Conservation (phyloP, 2,888 invertebrate species). For the Phymatocera aterrima region DNA sequence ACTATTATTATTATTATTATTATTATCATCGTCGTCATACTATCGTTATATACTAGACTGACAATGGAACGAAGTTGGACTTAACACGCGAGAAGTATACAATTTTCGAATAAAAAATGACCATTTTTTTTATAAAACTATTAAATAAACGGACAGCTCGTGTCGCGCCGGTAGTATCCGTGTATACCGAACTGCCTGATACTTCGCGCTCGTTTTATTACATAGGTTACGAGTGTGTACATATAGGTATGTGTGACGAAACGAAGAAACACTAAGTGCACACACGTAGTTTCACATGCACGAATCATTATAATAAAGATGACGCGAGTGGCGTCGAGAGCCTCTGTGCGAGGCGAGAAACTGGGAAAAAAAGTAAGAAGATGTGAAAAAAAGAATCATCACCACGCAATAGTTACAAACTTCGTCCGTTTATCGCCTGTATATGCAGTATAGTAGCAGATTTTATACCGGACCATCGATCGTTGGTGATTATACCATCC, state of each 20-base stretch:
- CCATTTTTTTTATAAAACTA: neutral
- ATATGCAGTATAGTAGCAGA: neutral
- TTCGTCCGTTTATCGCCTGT: constrained; percentile 33
- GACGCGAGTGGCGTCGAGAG: too few relatives aligned
- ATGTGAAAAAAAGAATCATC: neutral
- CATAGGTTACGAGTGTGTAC: neutral
- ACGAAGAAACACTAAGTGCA: neutral
- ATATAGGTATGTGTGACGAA: neutral
- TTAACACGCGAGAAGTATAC: too few relatives aligned
- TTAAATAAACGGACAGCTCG: neutral
- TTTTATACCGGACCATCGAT: constrained; percentile 16
- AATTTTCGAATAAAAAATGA: too few relatives aligned
- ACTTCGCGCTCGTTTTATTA: constrained; percentile 8
- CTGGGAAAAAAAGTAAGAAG: neutral
- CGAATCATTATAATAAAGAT: constrained; percentile 34
- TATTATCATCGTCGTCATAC: too few relatives aligned
- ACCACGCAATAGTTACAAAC: constrained; percentile 16
- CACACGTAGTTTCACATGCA: too few relatives aligned
- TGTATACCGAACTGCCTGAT: too few relatives aligned
- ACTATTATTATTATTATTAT: too few relatives aligned
- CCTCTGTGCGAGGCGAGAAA: neutral
- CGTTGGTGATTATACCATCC: too few relatives aligned
- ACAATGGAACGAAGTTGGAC: too few relatives aligned
- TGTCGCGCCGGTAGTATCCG: neutral
- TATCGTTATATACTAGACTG: too few relatives aligned